Conservation (phyloP, 2,797 vertebrate genomes). For the Novumbra hubbsi region DNA sequence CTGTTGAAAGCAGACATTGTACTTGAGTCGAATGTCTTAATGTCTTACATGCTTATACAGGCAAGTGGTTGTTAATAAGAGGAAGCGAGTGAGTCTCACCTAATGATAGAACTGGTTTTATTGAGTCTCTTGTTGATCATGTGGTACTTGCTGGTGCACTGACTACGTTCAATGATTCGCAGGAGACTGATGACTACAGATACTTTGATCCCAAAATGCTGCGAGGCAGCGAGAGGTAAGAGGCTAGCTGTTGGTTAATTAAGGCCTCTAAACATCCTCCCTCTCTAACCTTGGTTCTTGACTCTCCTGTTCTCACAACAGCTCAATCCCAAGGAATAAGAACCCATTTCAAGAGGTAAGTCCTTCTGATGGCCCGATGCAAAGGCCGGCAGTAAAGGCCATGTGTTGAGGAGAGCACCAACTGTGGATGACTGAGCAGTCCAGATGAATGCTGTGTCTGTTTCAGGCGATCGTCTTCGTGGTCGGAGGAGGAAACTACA, state of each 20-base stretch:
- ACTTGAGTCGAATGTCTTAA: background rate
- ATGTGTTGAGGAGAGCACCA: background rate
- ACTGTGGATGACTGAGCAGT: background rate
- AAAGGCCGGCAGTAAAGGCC: background rate
- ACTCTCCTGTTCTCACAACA: conserved; percentile 53
- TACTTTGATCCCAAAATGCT: conserved; percentile 99
- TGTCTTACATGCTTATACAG: background rate
- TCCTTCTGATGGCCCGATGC: background rate
- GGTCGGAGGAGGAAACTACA: conserved; percentile 97
- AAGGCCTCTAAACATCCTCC: background rate
- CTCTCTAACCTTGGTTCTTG: background rate
- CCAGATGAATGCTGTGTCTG: conserved; percentile 17
- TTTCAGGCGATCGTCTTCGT: conserved; percentile 94
- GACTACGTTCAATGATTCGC: conserved; percentile 36
- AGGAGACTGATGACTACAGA: conserved; percentile 97
- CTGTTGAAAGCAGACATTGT: background rate
- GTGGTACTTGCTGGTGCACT: background rate
- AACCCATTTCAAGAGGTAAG: conserved; percentile 96
- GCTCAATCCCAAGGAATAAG: conserved; percentile 97
- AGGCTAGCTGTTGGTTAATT: background rate
- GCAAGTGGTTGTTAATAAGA: background rate
- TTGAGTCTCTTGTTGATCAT: background rate
- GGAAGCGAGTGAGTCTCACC: background rate
- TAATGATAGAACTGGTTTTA: background rate
- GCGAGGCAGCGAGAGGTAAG: conserved; percentile 92